These are phyloP conservation scores for Heliconius eleuchia DNA, from an alignment of 1,140 invertebrate species.

Conservation along the genomic window DNA sequence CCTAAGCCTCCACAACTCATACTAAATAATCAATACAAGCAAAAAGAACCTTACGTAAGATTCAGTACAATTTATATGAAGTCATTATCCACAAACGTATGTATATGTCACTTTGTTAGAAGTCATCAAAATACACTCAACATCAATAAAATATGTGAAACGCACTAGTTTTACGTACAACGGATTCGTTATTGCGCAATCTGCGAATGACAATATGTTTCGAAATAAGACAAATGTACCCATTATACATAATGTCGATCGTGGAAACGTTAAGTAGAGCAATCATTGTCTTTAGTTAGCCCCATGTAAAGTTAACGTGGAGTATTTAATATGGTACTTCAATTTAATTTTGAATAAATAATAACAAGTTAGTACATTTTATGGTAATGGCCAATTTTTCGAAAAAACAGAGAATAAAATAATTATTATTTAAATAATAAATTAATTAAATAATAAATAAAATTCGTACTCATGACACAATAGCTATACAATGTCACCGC, in stretches of 20 bases:
- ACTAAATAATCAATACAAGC: neutral
- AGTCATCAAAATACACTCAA: constrained; percentile 30
- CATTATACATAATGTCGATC: constrained; percentile 20
- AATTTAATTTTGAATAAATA: no score
- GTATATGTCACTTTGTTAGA: constrained; percentile 13
- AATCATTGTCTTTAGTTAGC: neutral
- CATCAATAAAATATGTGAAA: constrained; percentile 18
- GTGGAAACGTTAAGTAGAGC: constrained; percentile 24
- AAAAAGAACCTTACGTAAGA: neutral
- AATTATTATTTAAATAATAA: no score
- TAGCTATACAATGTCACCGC: neutral
- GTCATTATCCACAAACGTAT: neutral
- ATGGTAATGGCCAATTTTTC: no score
- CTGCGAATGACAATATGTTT: constrained; percentile 33
- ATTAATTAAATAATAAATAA: no score
- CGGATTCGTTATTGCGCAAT: constrained; percentile 29
- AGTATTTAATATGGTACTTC: no score
- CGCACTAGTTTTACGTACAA: constrained; percentile 29
- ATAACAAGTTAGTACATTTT: no score
- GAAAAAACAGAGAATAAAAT: no score
- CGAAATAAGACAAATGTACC: constrained; percentile 35
- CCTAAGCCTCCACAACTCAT: no score
- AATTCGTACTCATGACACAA: no score
- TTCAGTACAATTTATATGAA: constrained; percentile 5
- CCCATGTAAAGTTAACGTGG: no score